Evolutionary conservation across 2,797 vertebrate genomes (phyloP).

Genomic region (Acanthis flammea): DNA sequence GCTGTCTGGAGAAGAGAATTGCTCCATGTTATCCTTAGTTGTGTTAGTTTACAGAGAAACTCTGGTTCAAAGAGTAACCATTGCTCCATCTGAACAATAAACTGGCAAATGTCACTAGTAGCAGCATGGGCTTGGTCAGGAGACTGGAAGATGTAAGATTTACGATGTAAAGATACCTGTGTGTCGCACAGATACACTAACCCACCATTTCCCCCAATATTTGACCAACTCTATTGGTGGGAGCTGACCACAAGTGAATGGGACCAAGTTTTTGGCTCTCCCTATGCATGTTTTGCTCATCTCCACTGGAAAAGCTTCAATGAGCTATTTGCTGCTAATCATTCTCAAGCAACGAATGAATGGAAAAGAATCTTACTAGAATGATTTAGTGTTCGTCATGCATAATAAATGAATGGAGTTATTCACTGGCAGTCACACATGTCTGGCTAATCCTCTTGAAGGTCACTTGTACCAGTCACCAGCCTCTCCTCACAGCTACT

Average conservation of each 20-base stretch:
- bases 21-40: not conserved
- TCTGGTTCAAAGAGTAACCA: not conserved
- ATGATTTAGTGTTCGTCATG: conserved; percentile 33
- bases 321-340: conserved; percentile 15
- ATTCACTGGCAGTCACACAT: conserved; percentile 52
- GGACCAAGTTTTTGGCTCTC: not conserved
- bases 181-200: not conserved
- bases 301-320: not conserved
- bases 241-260: not conserved
- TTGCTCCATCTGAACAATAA: not conserved
- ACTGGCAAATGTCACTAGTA: not conserved
- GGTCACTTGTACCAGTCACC: conserved; percentile 14
- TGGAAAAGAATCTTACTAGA: conserved; percentile 26
- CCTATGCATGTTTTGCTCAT: not conserved
- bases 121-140: not conserved
- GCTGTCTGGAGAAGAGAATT: not conserved
- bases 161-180: not conserved
- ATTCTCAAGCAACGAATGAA: conserved; percentile 29
- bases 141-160: not conserved
- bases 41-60: not conserved
- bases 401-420: conserved; percentile 48
- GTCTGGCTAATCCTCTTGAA: conserved; percentile 48
- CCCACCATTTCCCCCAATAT: not conserved
- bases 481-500: not conserved
- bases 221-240: not conserved